Base-by-base conservation (phyloP, 2,888 invertebrate genomes). In the Dendrolimus pini region DNA sequence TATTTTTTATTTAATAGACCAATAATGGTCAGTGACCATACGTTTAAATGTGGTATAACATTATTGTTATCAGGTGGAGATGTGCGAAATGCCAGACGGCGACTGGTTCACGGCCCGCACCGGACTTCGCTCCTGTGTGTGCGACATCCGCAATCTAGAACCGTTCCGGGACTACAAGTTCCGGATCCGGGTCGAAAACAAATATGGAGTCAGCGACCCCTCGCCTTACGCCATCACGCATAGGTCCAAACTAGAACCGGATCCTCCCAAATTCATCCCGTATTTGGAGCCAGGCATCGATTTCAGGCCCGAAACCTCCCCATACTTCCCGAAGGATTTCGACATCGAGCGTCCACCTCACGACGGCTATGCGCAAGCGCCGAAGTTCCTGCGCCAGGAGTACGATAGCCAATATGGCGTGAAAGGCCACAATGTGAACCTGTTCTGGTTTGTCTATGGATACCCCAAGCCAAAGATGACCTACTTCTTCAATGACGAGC, bases 91-190 rank as follows among this genome's bases (percentile, higher is more conserved):
- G 58, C 98, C 98, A 0, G 95, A 96, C 72, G 97, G 96, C 47
- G 97, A 98, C 70, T 99, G 99, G 99, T 95, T 95, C 78, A 96
- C 96, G 0, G 95, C 96, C 0, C 93, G 95, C 65, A 94, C 95
- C 1, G 96, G 96, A 3, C 94, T 98, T 12, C 94, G 97, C 62
- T 96, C 96, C 64, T 97, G 97, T 79, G 95, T 94, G 52, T 97
- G 97, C 83, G 97, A 98, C 77, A 95, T 98, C 60, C 93, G 95
- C 64, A 96, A 97, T 82, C 89, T 99, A 64, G 95, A 97, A 75
- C 98, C 99, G 1, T 96, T 97, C 91, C 93, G 96, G 64, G 98
- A 99, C 85, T 99, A 99, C 89, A 95, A 96, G 82, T 98, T 99
- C 92, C 93, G 99, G 61, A 94, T 99, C 53, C 93, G 98, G 52